Conservation (phyloP, 1,140 invertebrate species). For the Drosophila obscura region DNA sequence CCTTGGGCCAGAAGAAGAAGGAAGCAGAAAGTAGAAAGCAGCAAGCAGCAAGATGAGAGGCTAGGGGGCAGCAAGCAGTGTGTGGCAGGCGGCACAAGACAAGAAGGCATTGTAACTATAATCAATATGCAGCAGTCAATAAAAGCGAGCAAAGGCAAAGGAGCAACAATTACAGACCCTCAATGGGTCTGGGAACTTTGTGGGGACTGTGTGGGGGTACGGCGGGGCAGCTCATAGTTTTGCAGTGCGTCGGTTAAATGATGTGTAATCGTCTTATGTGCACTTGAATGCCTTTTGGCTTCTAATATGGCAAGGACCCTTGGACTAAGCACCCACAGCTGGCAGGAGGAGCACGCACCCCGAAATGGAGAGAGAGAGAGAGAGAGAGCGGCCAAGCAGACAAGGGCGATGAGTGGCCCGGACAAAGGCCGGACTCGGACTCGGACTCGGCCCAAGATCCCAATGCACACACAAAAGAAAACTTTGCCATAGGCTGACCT, state of each 20-base stretch:
- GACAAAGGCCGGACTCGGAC: conserved; percentile 25
- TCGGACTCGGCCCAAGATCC: conserved; percentile 31
- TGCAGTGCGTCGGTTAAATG: conserved; percentile 83
- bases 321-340: background rate
- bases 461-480: conserved; percentile 71
- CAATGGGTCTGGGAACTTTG: background rate
- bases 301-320: conserved; percentile 69
- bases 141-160: conserved; percentile 42
- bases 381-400: conserved; percentile 7
- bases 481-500: conserved; percentile 81
- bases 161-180: conserved; percentile 71
- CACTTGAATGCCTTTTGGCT: conserved; percentile 83
- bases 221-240: conserved; percentile 56
- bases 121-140: conserved; percentile 81
- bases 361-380: too few species aligned
- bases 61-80: too few species aligned
- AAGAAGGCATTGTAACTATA: conserved; percentile 59
- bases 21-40: background rate
- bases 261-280: conserved; percentile 84
- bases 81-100: background rate
- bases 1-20: background rate
- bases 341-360: too few species aligned
- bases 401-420: conserved; percentile 19
- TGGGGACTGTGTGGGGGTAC: background rate
- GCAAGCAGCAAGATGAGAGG: background rate